Conservation (phyloP, 2,888 invertebrate species). For the Leucoma salicis region DNA sequence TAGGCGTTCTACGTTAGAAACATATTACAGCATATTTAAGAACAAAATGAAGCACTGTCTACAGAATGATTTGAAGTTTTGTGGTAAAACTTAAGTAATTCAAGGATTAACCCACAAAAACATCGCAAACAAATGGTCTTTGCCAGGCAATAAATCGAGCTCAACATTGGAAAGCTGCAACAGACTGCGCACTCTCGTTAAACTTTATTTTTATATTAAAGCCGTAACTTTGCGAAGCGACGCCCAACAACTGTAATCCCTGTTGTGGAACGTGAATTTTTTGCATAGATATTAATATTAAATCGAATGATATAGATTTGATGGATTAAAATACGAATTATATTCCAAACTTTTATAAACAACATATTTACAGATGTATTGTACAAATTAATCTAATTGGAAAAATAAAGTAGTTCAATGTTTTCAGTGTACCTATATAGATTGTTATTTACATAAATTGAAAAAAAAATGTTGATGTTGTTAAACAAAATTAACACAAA, state of each 20-base stretch:
- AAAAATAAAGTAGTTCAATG: no score
- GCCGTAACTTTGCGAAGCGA: conserved; percentile 67
- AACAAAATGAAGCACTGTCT: no score
- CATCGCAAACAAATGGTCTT: conserved; percentile 63
- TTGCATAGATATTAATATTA: conserved; percentile 44
- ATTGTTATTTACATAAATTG: no score
- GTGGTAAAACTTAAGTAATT: conserved; percentile 36
- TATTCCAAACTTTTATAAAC: conserved; percentile 11
- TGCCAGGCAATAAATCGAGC: conserved; percentile 69
- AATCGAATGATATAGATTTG: conserved; percentile 25
- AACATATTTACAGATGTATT: conserved; percentile 3
- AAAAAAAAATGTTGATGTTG: no score
- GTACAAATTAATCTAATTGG: no score
- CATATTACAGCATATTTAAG: background rate
- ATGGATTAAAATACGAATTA: conserved; percentile 13
- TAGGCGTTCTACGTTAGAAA: conserved; percentile 19
- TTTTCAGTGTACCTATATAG: no score
- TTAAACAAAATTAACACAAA: no score
- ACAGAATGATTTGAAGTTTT: no score
- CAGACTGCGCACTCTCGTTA: conserved; percentile 71
- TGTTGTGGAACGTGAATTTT: conserved; percentile 53
- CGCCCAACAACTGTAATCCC: conserved; percentile 66
- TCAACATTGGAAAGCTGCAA: conserved; percentile 68
- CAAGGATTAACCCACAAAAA: conserved; percentile 55
- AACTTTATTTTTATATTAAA: conserved; percentile 80